Base-by-base conservation (phyloP, 2,888 invertebrate species). In the Microplitis manilae region DNA sequence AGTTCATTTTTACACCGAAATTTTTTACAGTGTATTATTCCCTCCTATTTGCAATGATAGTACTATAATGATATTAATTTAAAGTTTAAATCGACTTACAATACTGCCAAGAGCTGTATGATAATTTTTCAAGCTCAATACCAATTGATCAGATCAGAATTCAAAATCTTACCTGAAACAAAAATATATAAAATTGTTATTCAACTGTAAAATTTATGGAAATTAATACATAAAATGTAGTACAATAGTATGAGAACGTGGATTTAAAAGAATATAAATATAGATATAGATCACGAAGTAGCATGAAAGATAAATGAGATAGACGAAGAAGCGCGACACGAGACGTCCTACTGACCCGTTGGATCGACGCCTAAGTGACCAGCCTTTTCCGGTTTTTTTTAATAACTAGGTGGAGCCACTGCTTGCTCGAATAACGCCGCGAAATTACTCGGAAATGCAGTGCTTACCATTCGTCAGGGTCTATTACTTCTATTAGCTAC, bases 151-250 rank as follows among this genome's bases (percentile, higher is more conserved):
- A 64, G 7, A n/a, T 20, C 38, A 7, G 67, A 41, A 68, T 39
- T 39, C 8, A 60, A 68, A 68, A 15, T 79, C 83, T 83, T 77
- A 81, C 81, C 81, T 87, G 82, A 68, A 87, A 87, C 87, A 86
- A 64, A 84, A 78, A 81, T 75, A 80, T 71, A 83, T 79, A 83
- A 75, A 79, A n/a, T 8, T 70, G 13, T 4, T 6, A 20, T 9
- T 17, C 2, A 6, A 20, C 9, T 50, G 50, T 59, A 15, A 59
- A 40, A 59, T 20, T 41, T 1, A 20, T 13, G 20, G 50, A 15
- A 70, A 59, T 30, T 9, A 50, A 50, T 30, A 7, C 13, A 50
- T 50, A 50, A 50, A 13, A 50, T 13, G 50, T 50, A 50, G 50
- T 50, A 13, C 13, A 50, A 13, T 50, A 50, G 50, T 50, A 15